phyloP scores from a whole-genome alignment of 2,113 vertebrate genomes.

The Menura novaehollandiae region DNA sequence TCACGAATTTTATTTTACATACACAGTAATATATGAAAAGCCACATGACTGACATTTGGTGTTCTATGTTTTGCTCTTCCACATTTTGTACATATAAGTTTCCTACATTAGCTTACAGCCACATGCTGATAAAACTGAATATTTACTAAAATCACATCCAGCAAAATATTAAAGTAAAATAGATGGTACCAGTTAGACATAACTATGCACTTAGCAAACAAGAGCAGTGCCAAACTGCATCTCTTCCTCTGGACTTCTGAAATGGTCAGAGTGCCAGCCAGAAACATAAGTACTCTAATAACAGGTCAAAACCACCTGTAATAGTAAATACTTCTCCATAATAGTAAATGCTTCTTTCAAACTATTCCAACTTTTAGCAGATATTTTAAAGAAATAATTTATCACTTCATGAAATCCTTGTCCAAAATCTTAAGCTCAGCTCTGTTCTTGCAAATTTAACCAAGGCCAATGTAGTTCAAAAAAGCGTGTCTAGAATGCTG shows the following conservation, averaged over 20 bases:
- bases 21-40: neutral
- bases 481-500: neutral
- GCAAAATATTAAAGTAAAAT: neutral
- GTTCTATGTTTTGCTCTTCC: neutral
- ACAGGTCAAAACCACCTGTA: slow-evolving; percentile 29
- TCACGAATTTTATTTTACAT: neutral
- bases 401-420: neutral
- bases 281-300: neutral
- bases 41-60: neutral
- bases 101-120: neutral
- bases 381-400: neutral
- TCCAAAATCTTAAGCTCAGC: slow-evolving; percentile 6
- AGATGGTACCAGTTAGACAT: neutral
- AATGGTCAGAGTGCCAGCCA: neutral
- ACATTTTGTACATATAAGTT: neutral
- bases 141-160: slow-evolving; percentile 21
- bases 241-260: neutral
- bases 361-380: slow-evolving; percentile 17
- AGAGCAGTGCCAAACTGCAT: neutral
- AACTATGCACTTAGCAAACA: neutral
- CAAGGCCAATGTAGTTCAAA: slow-evolving; percentile 10
- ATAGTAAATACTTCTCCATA: slow-evolving; percentile 14
- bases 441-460: slow-evolving; percentile 1
- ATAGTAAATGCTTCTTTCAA: slow-evolving; percentile 14
- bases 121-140: neutral